phyloP scores from a whole-genome alignment of 2,113 vertebrate genomes.

The Chaetura pelagica region DNA sequence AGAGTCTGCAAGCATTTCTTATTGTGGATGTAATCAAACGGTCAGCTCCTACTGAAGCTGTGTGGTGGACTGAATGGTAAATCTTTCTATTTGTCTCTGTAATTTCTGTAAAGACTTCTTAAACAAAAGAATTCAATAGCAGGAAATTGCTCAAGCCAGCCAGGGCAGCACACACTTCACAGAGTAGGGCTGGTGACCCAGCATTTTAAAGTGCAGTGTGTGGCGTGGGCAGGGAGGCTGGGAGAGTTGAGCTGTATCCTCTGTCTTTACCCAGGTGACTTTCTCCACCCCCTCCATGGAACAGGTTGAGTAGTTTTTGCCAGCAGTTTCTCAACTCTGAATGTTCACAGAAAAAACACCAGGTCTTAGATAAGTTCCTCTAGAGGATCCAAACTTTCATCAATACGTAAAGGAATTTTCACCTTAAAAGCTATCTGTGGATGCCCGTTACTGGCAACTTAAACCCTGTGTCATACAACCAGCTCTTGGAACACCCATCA shows the following conservation, averaged over 20 bases:
- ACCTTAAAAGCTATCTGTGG: background rate
- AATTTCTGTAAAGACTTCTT: slow-evolving; percentile 21
- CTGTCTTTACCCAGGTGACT: background rate
- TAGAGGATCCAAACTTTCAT: background rate
- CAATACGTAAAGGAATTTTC: background rate
- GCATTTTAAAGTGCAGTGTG: background rate
- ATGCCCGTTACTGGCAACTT: background rate
- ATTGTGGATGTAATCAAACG: background rate
- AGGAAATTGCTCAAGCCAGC: slow-evolving; percentile 56
- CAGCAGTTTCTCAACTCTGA: background rate
- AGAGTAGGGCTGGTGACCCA: background rate
- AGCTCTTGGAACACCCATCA: background rate
- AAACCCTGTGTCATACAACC: background rate
- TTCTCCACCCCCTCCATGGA: background rate
- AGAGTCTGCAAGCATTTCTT: background rate
- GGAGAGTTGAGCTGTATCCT: background rate
- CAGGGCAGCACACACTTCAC: background rate
- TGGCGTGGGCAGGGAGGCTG: background rate
- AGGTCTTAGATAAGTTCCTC: background rate
- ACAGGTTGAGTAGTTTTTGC: background rate
- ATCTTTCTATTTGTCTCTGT: background rate
- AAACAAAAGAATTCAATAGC: slow-evolving; percentile 57
- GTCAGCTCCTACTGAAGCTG: background rate
- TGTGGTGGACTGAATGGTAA: background rate
- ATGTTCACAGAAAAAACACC: background rate